Evolutionary conservation across 1,140 invertebrate genomes (phyloP).

Genomic region (Mamestra configurata): DNA sequence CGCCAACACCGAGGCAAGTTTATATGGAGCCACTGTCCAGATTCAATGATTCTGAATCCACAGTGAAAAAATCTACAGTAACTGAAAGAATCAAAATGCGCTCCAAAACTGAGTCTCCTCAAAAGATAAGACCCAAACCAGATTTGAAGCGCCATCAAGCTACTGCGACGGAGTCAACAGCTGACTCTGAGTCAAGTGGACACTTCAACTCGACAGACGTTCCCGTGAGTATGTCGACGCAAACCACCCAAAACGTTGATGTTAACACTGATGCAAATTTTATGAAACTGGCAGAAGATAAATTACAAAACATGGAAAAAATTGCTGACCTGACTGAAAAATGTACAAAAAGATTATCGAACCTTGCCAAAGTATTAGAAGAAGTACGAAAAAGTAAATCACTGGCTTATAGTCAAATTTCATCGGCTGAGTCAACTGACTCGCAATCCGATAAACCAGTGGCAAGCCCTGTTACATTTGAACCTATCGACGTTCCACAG

Average conservation of each 20-base stretch:
- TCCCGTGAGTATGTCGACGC: slow-evolving; percentile 70
- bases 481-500: background rate
- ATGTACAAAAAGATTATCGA: slow-evolving; percentile 87
- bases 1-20: slow-evolving; percentile 58
- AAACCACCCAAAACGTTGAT: slow-evolving; percentile 71
- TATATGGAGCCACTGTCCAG: slow-evolving; percentile 5
- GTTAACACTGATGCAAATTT: slow-evolving; percentile 70
- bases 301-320: slow-evolving; percentile 85
- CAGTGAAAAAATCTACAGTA: background rate
- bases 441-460: slow-evolving; percentile 71
- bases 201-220: slow-evolving; percentile 51
- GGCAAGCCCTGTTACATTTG: background rate
- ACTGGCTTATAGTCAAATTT: slow-evolving; percentile 78
- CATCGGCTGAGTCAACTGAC: slow-evolving; percentile 72
- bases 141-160: slow-evolving; percentile 34
- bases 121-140: background rate
- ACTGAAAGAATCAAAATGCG: slow-evolving; percentile 1
- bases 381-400: slow-evolving; percentile 88
- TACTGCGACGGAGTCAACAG: slow-evolving; percentile 53
- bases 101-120: background rate
- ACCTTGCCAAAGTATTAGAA: slow-evolving; percentile 87
- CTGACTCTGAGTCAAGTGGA: slow-evolving; percentile 56
- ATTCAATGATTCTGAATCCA: slow-evolving; percentile 12
- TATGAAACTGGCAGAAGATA: slow-evolving; percentile 79
- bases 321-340: slow-evolving; percentile 87